Evolutionary conservation across 2,888 invertebrate species (phyloP).

Genomic region (Chrysolina oricalcia): DNA sequence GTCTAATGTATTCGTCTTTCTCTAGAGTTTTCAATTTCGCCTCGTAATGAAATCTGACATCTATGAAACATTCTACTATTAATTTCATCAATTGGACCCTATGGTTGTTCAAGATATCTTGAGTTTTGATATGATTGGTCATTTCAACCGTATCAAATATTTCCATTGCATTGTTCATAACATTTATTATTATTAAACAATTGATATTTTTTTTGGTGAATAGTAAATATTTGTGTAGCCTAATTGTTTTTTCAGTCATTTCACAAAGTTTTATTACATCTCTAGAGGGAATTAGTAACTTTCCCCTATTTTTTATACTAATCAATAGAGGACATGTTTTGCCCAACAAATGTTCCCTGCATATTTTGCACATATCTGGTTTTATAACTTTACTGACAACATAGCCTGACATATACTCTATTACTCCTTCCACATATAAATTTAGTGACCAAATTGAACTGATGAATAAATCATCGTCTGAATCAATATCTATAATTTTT

Average conservation of each 20-base stretch:
- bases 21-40: background rate
- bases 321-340: conserved; percentile 2
- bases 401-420: conserved; percentile 11
- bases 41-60: background rate
- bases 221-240: background rate
- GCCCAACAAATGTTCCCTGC: background rate
- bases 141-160: background rate
- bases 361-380: background rate
- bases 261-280: background rate
- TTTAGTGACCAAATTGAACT: background rate
- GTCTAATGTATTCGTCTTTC: conserved; percentile 11
- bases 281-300: background rate
- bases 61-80: conserved; percentile 8
- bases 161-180: background rate
- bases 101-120: conserved; percentile 8
- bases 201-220: background rate
- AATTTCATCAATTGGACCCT: conserved; percentile 12
- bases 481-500: background rate
- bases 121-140: background rate
- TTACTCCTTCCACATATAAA: conserved; percentile 1
- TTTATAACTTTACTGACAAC: background rate
- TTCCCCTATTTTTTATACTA: background rate
- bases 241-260: background rate
- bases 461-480: background rate
- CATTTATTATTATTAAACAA: background rate